Base-by-base conservation (phyloP, 2,113 vertebrate genomes). In the Syngnathus floridae region DNA sequence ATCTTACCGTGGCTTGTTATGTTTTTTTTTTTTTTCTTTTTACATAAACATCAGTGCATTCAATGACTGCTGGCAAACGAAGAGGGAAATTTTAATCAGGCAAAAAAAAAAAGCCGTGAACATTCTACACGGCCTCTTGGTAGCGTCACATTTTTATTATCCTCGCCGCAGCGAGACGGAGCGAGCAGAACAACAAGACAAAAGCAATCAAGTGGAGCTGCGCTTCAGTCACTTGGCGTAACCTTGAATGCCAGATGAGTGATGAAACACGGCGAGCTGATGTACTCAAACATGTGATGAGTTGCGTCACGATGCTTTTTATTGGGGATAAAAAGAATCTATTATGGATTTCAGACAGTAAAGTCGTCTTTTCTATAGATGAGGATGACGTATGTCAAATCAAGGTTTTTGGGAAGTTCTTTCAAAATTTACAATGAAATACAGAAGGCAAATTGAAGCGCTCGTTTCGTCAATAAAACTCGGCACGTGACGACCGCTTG, bases 21-120 rank as follows among this genome's bases (percentile, higher is more conserved):
- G 14, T 7, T 56, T 14, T 49, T n/a, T 46, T 4, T 21, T 40
- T 40, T 40, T 40, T 41, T 2, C 7, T 62, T 60, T 73, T 38
- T 38, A 48, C 26, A 16, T 13, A 35, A 22, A 67, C 11, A 17
- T 51, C 6, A 43, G 72, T 76, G 62, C 59, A 65, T 62, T 74
- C 66, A 62, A 74, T 52, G 62, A 48, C 45, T 16, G 54, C 26
- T 60, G 40, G 54, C 65, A 75, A 72, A 48, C 64, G 56, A 62
- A 49, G 66, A 79, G 75, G 72, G 52, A 64, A 70, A 66, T 81
- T 81, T 77, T 82, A 84, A 84, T 84, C 75, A 76, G 69, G 49
- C 63, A 68, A 72, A 83, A 76, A 51, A 51, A 56, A 58, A 60
- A 41, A 41, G 38, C 38, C 12, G 37, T 37, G 17, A 59, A n/a